Base-by-base conservation (phyloP, 2,888 invertebrate species). In the Apocheima hispidaria region DNA sequence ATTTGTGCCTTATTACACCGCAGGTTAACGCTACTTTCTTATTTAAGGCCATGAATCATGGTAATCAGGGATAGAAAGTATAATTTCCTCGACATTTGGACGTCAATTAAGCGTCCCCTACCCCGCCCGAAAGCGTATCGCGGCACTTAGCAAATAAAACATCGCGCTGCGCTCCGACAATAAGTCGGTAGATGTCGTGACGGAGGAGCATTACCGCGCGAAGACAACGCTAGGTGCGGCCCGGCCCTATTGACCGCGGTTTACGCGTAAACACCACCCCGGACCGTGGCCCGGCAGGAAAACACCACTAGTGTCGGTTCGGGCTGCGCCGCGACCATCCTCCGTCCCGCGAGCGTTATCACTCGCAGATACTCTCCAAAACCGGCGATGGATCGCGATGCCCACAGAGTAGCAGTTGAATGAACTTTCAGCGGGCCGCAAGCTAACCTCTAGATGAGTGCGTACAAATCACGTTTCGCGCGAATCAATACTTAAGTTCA, bases 401-500 rank as follows among this genome's bases (percentile, higher is more conserved):
- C 64, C 66, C 59, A 60, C 50, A 65, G 72, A 69, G 71, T 64
- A 63, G 57, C 68, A 74, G 75, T 65, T 70, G 77, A 75, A 80
- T 78, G 77, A 82, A 79, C 75, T 77, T 76, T 72, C 71, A 73
- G 76, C 73, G 76, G 79, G 81, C 84, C 85, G 83, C 86, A 83
- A 84, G 83, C 87, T 84, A 86, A 88, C 87, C 87, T 87, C 86
- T 86, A 89, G 92, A 91, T 90, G 90, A 92, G 88, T 90, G 91
- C 90, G 92, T 91, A 92, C 92, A 92, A 92, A 92, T 92, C 92
- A 92, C 91, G 92, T 91, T 92, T 91, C 89, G 91, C 90, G 92
- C 91, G 92, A 92, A 92, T 92, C 92, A 92, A 92, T 92, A 92
- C 92, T 92, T 91, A 92, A 92, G 92, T 92, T 91, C 81, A 90